Base-by-base conservation (phyloP, 2,888 invertebrate genomes). In the Drosophila cognata region DNA sequence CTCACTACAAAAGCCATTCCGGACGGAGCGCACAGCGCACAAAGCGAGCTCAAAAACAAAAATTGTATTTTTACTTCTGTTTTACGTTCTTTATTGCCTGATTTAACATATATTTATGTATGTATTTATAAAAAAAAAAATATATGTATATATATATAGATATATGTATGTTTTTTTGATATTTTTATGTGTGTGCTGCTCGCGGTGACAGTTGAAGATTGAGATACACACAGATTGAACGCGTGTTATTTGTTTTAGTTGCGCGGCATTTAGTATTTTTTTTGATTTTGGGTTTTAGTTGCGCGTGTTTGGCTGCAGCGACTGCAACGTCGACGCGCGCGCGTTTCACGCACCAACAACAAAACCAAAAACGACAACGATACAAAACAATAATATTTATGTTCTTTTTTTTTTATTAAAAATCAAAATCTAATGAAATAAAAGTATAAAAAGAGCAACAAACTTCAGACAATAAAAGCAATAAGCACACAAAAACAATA, bases 1-100 rank as follows among this genome's bases (percentile, higher is more conserved):
- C 81, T 80, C 74, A 77, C 71, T 64, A 83, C 74, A 77, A 81
- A 80, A 83, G 78, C 81, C 81, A 81, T 74, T 64, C 62, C 85
- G 74, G 29, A 72, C 84, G 78, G 48, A 72, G 77, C 77, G 80
- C 72, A 83, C 79, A 74, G 81, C 73, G 46, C 25, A 46, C 77
- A 77, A 77, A 59, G 78, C 77, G 71, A 79, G 73, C 76, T 73
- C 82, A 82, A 82, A 70, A 73, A 60, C 52, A 48, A 36, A 50
- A 36, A 31, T 48, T 55, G 29, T 72, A 65, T 59, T 60, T 61
- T 68, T 46, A 41, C 51, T 74, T 78, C 77, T 70, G 69, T 58
- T 70, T 77, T 66, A 51, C 62, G 72, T 71, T 60, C 52, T 48
- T 48, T 63, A 63, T 56, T 73, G 28, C 25, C 36, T 36, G 41